Base-by-base conservation (phyloP, 2,113 vertebrate genomes). In the Falco punctatus region DNA sequence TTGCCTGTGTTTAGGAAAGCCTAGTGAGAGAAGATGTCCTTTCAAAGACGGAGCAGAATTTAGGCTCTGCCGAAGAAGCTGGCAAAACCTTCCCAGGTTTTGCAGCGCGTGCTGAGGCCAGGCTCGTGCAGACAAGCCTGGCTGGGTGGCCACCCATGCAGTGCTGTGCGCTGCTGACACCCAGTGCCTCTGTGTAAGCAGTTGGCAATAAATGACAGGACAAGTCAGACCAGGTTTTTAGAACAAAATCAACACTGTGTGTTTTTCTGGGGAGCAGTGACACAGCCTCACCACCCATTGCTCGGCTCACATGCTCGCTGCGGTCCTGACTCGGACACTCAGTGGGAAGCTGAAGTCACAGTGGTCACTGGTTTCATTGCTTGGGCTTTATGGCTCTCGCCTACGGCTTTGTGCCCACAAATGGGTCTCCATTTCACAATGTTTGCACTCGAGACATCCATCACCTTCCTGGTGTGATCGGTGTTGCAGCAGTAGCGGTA, bases 401-500 rank as follows among this genome's bases (percentile, higher is more conserved):
- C 52, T 46, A 46, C 0, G 52, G 86, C 2, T 81, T 96, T 0
- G 10, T 30, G 61, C 35, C 6, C 2, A 4, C 6, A 18, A 18
- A 3, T 4, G 18, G 74, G 28, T 33, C 91, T 96, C 98, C 98
- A 98, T 67, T 81, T 96, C 30, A 28, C 2, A 4, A 55, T 0
- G 62, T 98, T 92, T 6, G 73, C 42, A 7, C 78, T 83, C 2
- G 52, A 59, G 48, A 98, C 8, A 0, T 97, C 97, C 1, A 87
- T 67, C 75, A 24, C 28, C 40, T 83, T 96, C 67, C 91, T 97
- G 85, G 85, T 86, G 78, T 98, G 98, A 10, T 96, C 88, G 0
- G 97, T 88, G 82, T 66, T 48, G 14, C 32, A 38, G 32, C 10
- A 54, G 97, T 96, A 98, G 32, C 61, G 87, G 58, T 96, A 97